A percentile compares a stretch with the other conserved stretches of the same genome.
These are phyloP conservation scores for Dissostichus mawsoni DNA, from an alignment of 2,113 vertebrate species.

Conservation along the genomic window DNA sequence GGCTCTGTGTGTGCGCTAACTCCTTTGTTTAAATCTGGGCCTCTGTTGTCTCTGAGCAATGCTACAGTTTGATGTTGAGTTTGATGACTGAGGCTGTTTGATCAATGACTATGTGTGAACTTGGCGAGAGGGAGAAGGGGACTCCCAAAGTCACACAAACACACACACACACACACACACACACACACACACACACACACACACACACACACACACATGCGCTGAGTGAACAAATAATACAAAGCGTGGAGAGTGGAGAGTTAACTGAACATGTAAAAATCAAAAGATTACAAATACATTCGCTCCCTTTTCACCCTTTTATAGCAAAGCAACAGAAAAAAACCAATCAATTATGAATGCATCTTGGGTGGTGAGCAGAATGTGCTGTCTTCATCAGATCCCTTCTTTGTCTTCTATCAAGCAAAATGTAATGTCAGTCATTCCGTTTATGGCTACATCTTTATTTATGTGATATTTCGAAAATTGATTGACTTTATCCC, in stretches of 20 bases:
- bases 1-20: neutral
- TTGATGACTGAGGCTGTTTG: constrained; percentile 74
- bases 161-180: constrained; percentile 21
- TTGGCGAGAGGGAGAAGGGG: constrained; percentile 41
- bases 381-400: constrained; percentile 65
- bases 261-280: constrained; percentile 8
- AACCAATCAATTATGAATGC: constrained; percentile 36
- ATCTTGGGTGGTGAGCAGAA: constrained; percentile 22
- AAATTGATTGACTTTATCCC: constrained; percentile 71
- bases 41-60: constrained; percentile 31
- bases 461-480: constrained; percentile 76
- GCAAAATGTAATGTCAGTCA: constrained; percentile 68
- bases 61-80: constrained; percentile 60
- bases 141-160: constrained; percentile 26
- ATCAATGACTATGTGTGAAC: constrained; percentile 68
- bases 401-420: constrained; percentile 58
- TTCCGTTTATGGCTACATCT: constrained; percentile 73
- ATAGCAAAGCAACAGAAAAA: constrained; percentile 6
- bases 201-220: neutral
- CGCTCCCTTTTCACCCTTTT: neutral
- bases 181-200: constrained; percentile 10
- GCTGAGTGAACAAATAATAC: neutral
- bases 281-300: constrained; percentile 10
- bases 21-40: constrained; percentile 54
- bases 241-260: constrained; percentile 3